These are phyloP conservation scores for Zophobas morio DNA, from an alignment of 1,140 invertebrate species.

Conservation along the genomic window DNA sequence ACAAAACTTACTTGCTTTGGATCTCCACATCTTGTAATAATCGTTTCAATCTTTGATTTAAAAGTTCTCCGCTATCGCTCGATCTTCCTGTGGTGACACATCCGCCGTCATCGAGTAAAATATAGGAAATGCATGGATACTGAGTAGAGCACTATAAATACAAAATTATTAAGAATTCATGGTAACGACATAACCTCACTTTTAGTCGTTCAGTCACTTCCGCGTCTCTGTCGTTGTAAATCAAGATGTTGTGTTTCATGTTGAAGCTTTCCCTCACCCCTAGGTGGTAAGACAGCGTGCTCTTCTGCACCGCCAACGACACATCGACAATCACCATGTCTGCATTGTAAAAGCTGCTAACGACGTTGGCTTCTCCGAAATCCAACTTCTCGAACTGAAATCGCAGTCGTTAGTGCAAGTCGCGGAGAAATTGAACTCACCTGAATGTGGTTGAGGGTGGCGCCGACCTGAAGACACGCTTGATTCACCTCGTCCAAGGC, in stretches of 20 bases:
- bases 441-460: conserved; percentile 87
- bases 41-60: conserved; percentile 79
- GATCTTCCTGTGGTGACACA: conserved; percentile 79
- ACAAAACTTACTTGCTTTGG: conserved; percentile 84
- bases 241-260: conserved; percentile 97
- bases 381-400: conserved; percentile 89
- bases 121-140: conserved; percentile 92
- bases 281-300: conserved; percentile 95
- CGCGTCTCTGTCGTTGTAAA: conserved; percentile 92
- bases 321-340: conserved; percentile 98
- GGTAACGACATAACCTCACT: conserved; percentile 70
- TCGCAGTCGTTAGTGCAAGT: conserved; percentile 13
- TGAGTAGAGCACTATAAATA: conserved; percentile 56
- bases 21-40: conserved; percentile 94
- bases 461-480: conserved; percentile 84
- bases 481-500: conserved; percentile 88
- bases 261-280: conserved; percentile 98
- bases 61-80: conserved; percentile 59
- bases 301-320: conserved; percentile 90
- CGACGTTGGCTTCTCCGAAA: conserved; percentile 87
- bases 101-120: conserved; percentile 75
- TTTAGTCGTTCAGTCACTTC: conserved; percentile 89
- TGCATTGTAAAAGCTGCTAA: conserved; percentile 95
- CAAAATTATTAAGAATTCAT: not conserved
- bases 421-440: conserved; percentile 69